Base-by-base conservation (phyloP, 1,140 invertebrate species). In the Hyposmocoma kahamanoa region DNA sequence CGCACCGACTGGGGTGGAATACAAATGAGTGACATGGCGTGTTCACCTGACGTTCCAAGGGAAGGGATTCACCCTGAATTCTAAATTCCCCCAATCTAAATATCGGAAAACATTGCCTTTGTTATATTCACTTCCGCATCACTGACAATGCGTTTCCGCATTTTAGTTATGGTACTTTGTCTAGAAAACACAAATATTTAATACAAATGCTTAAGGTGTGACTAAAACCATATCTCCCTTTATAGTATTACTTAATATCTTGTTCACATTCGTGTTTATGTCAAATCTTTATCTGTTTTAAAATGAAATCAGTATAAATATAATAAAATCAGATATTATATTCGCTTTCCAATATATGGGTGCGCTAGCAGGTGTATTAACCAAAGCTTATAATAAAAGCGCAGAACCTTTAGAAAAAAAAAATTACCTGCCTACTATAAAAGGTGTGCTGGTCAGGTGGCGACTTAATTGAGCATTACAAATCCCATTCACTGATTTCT, bases 351-450 rank as follows among this genome's bases (percentile, higher is more conserved):
- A 55, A 51, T 52, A 24, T 19, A 47, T 48, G 15, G 8, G 32
- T 13, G 15, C 26, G 30, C 24, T 51, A 62, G 58, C 51, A 62
- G 52, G 49, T 58, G 59, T 36, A 2, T 17, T n/a, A 17, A 5
- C 18, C 32, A 36, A 36, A 36, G 10, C 32, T 2, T 8, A 36
- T 36, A 36, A 8, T 13, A 3, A 51, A 45, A 17, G 42, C 22
- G 38, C 13, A 30, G 6, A 28, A 34, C 3, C 34, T 20, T 18
- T 10, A 11, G n/a, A 42, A 59, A 63, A 68, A 67, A 65, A 63
- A 42, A 49, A 22, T 53, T 77, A 72, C 67, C 71, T 74, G 68
- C 47, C 67, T 65, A 62, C 56, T 50, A 59, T 55, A 68, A 66
- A 53, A 52, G 47, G 41, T n/a, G n/a, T 36, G 45, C 47, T 51